Evolutionary conservation across 2,888 invertebrate genomes (phyloP), one percentile per base, ranked within the genome.

Genomic region (Hirtodrosophila confusa): DNA sequence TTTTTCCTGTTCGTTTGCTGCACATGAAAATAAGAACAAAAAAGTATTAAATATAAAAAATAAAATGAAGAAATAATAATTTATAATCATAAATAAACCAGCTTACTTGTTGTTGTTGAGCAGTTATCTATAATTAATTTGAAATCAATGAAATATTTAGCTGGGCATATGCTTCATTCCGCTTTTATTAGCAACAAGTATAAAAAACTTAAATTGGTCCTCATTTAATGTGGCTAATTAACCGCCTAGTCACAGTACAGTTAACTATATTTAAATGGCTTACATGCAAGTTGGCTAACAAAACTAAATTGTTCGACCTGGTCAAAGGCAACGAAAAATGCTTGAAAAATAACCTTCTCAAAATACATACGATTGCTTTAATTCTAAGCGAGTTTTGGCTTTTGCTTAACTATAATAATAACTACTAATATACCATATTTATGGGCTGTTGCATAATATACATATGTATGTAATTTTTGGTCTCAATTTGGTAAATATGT

Each of bases 381-480:
- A 54, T 41, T 45, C 57, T 57, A 55, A 51, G 63, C 75, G 65
- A 60, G 58, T 60, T 72, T 69, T 60, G 40, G 40, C 39, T 45
- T 1, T 24, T 47, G 31, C 45, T 66, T 51, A 66, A 43, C 27
- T 50, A 48, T 35, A 29, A 11, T 62, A 56, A 49, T 66, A 24
- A 53, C 37, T 54, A 43, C 31, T 12, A 43, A 45, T 48, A 41
- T 36, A 35, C 12, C 47, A n/a, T 53, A n/a, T 11, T 11, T 39
- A 40, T 47, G 11, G 33, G 40, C 37, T 50, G 11, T 47, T 43
- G 23, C 10, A 49, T 51, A 56, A 63, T 45, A n/a, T n/a, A n/a
- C n/a, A n/a, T n/a, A n/a, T n/a, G n/a, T n/a, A 40, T 70, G 17
- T 67, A 63, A 45, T 82, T 80, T 86, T 82, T 82, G 82, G 82